Evolutionary conservation across 2,113 vertebrate genomes (phyloP).

Genomic region (Oryzias celebensis): DNA sequence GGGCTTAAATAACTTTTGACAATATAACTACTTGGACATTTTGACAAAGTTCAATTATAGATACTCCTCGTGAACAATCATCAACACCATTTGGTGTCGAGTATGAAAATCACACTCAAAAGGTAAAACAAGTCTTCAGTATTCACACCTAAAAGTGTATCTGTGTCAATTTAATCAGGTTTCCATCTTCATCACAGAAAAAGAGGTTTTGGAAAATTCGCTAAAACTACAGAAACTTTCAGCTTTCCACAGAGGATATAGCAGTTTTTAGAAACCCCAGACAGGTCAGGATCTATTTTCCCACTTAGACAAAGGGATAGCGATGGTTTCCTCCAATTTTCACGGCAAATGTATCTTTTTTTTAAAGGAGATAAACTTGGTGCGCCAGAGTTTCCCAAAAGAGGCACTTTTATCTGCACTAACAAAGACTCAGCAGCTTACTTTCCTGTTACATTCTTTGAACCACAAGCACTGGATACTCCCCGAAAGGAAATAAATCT

Average conservation of each 20-base stretch:
- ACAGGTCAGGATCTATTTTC: slow-evolving; percentile 37
- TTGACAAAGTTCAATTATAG: too few relatives aligned
- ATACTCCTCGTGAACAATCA: too few relatives aligned
- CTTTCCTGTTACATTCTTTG: slow-evolving; percentile 27
- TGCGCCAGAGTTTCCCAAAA: slow-evolving; percentile 22
- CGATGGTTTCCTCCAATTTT: slow-evolving; percentile 25
- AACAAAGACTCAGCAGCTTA: slow-evolving; percentile 29
- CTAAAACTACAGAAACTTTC: slow-evolving; percentile 18
- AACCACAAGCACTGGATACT: slow-evolving; percentile 13
- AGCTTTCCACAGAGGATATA: slow-evolving; percentile 42
- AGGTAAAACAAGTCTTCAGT: too few relatives aligned
- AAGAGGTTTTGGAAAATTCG: slow-evolving; percentile 29
- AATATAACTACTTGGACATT: too few relatives aligned
- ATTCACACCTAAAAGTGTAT: neutral
- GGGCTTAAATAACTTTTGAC: too few relatives aligned
- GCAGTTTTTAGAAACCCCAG: slow-evolving; percentile 68
- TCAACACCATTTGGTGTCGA: too few relatives aligned
- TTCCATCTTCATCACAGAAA: slow-evolving; percentile 25
- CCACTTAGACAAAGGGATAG: slow-evolving; percentile 22
- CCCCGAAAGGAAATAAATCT: slow-evolving; percentile 15
- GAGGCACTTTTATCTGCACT: slow-evolving; percentile 9
- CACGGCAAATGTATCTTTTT: slow-evolving; percentile 37
- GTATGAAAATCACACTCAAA: too few relatives aligned
- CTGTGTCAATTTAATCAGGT: slow-evolving; percentile 11
- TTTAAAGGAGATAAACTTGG: neutral